A percentile compares a stretch with the other conserved stretches of the same genome.
Evolutionary conservation across 2,888 invertebrate genomes (phyloP).

Genomic region (Aleiodes leptofemur): DNA sequence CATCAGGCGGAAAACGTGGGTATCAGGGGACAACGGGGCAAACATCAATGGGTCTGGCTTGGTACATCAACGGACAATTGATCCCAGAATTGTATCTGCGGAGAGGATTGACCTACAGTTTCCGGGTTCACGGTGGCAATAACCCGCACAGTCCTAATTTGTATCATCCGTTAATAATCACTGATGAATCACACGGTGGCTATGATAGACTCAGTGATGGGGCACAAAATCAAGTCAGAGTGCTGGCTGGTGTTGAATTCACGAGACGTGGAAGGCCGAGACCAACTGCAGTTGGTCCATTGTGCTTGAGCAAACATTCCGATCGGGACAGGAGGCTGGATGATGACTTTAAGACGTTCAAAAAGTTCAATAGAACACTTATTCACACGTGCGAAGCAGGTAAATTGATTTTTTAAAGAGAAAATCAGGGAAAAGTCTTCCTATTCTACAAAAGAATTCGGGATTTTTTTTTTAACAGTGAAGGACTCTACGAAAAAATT

Average conservation of each 20-base stretch:
- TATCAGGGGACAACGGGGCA: slow-evolving; percentile 86
- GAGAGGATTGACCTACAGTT: slow-evolving; percentile 89
- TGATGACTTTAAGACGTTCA: slow-evolving; percentile 86
- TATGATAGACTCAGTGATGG: slow-evolving; percentile 84
- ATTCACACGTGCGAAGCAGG: slow-evolving; percentile 82
- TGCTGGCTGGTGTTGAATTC: slow-evolving; percentile 87
- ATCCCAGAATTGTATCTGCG: slow-evolving; percentile 92
- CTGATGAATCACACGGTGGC: slow-evolving; percentile 90
- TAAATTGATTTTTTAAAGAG: slow-evolving; percentile 49
- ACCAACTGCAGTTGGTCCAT: slow-evolving; percentile 87
- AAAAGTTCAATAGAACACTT: slow-evolving; percentile 89
- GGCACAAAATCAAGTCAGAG: slow-evolving; percentile 83
- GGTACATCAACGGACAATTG: slow-evolving; percentile 95
- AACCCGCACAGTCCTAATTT: slow-evolving; percentile 90
- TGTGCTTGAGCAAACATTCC: slow-evolving; percentile 85
- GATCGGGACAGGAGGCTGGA: slow-evolving; percentile 86
- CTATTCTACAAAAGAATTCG: too few relatives aligned
- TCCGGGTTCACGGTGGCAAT: slow-evolving; percentile 89
- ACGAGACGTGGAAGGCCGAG: slow-evolving; percentile 88
- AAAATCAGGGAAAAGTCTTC: too few relatives aligned
- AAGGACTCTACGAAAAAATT: background rate
- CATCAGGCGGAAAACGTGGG: slow-evolving; percentile 88
- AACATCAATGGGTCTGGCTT: slow-evolving; percentile 85
- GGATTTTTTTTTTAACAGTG: too few relatives aligned
- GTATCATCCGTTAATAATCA: slow-evolving; percentile 94